Base-by-base conservation (phyloP, 2,888 invertebrate genomes). In the Drosophila seclusa region DNA sequence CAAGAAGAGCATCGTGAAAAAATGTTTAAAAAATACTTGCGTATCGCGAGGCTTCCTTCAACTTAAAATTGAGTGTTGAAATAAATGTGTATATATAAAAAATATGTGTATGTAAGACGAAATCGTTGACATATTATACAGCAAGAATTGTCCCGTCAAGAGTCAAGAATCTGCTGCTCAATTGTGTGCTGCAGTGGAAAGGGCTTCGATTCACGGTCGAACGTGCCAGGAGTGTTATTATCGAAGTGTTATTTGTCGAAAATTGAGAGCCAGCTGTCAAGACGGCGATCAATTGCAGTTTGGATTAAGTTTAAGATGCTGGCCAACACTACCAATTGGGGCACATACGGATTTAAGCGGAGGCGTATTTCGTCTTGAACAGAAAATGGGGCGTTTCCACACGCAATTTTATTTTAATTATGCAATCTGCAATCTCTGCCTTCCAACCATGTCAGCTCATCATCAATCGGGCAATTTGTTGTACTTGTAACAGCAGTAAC, bases 331-430 rank as follows among this genome's bases (percentile, higher is more conserved):
- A 49, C 6, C 38, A 27, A 61, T 78, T 66, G 49, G 18, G 10
- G 11, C 38, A 49, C 40, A 36, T 68, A 66, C 76, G 67, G 73
- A 61, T 68, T 67, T 68, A 62, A 68, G 50, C 59, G 54, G 58
- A 60, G 60, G 50, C 62, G 57, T 71, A 66, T 36, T 53, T 64
- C 13, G 57, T 40, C 53, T 48, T 53, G 13, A 31, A 31, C 40
- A 24, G 61, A 42, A 62, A 70, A 74, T 64, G 68, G 68, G 59
- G 60, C 76, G 68, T 64, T 77, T 79, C 70, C 71, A 72, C 67
- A 72, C 69, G 71, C 72, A 73, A 77, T 75, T 76, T 80, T 65
- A 63, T 71, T 82, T 83, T 76, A 85, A 87, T 87, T 87, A 81
- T 89, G 82, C 82, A 81, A 66, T 78, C 71, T 69, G 75, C 78